phyloP scores from a whole-genome alignment of 2,113 vertebrate genomes.

The Cinclus mexicanus region DNA sequence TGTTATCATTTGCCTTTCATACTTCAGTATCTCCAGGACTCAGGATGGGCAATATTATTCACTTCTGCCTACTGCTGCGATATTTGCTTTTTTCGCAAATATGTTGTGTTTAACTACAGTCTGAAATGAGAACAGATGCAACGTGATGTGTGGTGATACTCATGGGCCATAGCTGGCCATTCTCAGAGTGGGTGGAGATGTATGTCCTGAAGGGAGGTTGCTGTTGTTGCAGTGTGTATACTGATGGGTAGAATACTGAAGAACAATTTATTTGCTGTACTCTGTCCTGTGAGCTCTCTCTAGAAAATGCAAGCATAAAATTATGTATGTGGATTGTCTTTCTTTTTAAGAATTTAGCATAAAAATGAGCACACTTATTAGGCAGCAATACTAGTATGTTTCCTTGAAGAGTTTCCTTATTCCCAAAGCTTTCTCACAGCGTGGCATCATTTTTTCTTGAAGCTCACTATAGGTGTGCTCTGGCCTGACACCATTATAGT shows the following conservation, averaged over 20 bases:
- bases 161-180: not conserved
- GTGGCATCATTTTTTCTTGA: not conserved
- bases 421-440: accelerated
- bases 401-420: not conserved
- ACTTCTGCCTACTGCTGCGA: not conserved
- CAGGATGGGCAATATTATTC: not conserved
- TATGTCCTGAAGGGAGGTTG: not conserved
- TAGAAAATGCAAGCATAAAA: not conserved
- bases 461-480: not conserved
- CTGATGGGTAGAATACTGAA: not conserved
- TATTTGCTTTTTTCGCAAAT: not conserved
- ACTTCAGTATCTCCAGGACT: not conserved
- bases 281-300: not conserved
- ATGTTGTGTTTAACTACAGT: not conserved
- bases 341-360: not conserved
- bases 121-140: not conserved
- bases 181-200: not conserved
- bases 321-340: not conserved
- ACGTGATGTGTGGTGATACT: not conserved
- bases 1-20: not conserved
- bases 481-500: not conserved
- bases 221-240: not conserved
- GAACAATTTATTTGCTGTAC: not conserved
- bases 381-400: not conserved
- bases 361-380: not conserved